Evolutionary conservation across 2,113 vertebrate species (phyloP), one percentile per base, ranked within the genome.

Genomic region (Pachypanchax playfairii): DNA sequence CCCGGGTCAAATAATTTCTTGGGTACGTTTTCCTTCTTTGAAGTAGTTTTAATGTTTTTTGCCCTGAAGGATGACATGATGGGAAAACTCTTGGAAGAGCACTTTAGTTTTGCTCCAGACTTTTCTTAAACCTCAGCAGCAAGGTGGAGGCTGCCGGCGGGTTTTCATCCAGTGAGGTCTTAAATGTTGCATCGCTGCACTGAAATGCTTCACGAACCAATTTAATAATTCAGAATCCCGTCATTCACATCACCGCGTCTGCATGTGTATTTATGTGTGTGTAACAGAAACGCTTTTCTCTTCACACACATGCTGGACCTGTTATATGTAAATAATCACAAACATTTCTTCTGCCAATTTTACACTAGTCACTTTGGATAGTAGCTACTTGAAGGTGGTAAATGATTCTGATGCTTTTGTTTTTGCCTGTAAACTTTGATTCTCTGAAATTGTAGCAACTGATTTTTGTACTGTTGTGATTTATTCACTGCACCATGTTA

Each of bases 361-460:
- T 77, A 88, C 79, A 85, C 77, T 68, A 79, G 90, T 73, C 73
- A 78, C 82, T 84, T 73, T 87, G 86, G 76, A 81, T 79, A 87
- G 85, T 88, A 90, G 91, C 73, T 90, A 90, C 73, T 86, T 74
- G 79, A 80, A 88, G 75, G 82, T 89, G 79, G 65, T 77, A 41
- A 80, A 87, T 88, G 81, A 89, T 78, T 63, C 44, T 84, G 56
- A 75, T 68, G 69, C 70, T 26, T 7, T 57, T 26, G 9, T 62
- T 49, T 29, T 77, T 79, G 76, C 69, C 75, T 84, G 80, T 87
- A 81, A 87, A 68, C 75, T 55, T 88, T 43, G 72, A 56, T 86
- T 82, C 65, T 67, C 83, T 75, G 25, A 84, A 35, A 68, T 88
- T 77, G 78, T 88, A 79, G 88, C 88, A 79, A 74, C 21, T 72